Base-by-base conservation (phyloP, 1,140 invertebrate species). In the Cherax quadricarinatus region DNA sequence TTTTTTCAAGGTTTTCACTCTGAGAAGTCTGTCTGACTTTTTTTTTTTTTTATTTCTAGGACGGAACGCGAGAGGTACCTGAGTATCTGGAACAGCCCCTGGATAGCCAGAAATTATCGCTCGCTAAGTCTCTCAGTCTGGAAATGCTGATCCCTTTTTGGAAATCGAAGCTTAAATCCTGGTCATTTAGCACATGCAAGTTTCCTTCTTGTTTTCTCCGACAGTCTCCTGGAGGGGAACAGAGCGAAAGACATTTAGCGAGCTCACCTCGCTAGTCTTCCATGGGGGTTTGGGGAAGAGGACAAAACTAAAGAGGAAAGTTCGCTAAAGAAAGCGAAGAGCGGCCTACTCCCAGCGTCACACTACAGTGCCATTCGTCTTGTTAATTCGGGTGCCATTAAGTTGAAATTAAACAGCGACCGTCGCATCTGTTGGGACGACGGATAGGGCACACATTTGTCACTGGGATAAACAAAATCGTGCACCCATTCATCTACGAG, bases 371-470 rank as follows among this genome's bases (percentile, higher is more conserved):
- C 83, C 92, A 93, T 93, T 89, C 92, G 92, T 93, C 92, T 93
- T 93, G 86, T 93, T 93, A 93, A 93, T 93, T 89, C 87, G 87
- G 87, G 92, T 89, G 92, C 92, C 92, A 93, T 93, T 93, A 93
- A 88, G 92, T 89, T 93, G 92, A 93, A 93, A 93, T 93, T 93
- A 93, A 93, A 93, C 92, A 89, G 92, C 92, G 92, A 89, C 92
- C 87, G 89, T 93, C 92, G 81, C 92, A 93, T 93, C 92, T 93
- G 92, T 93, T 89, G 87, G 87, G 82, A 79, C 66, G 92, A 93
- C 92, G 92, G 87, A 93, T 93, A 89, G 92, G 87, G 92, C 79
- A 66, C 70, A 83, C 92, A 93, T 93, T 93, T 93, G 92, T 93
- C 92, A 89, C 81, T 60, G 53, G 92, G 92, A 93, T 93, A 93